A percentile compares a stretch with the other conserved stretches of the same genome.
Conservation (phyloP, 2,797 vertebrate species). For the Nannoperca obscura region DNA sequence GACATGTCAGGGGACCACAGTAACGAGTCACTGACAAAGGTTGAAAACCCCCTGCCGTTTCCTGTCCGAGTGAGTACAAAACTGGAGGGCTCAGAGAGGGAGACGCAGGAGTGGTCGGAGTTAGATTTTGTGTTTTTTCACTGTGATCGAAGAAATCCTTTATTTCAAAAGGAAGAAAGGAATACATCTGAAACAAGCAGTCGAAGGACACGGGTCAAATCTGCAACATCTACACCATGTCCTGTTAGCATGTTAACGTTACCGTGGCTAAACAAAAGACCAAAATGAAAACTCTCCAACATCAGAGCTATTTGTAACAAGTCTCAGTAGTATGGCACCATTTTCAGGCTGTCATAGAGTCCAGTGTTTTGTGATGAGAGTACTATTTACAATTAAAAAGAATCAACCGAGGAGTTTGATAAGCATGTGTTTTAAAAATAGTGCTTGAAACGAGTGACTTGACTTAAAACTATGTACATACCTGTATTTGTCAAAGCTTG, state of each 20-base stretch:
- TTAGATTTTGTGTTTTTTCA: constrained; percentile 41
- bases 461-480: constrained; percentile 77
- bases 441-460: constrained; percentile 75
- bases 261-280: constrained; percentile 59
- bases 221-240: constrained; percentile 52
- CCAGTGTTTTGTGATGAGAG: constrained; percentile 66
- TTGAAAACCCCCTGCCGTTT: constrained; percentile 6
- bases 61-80: constrained; percentile 47
- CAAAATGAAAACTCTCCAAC: constrained; percentile 43
- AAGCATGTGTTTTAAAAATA: constrained; percentile 72
- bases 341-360: constrained; percentile 70
- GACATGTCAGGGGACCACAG: constrained; percentile 55
- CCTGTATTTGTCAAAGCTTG: constrained; percentile 62
- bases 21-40: constrained; percentile 31
- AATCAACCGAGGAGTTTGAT: constrained; percentile 54
- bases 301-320: constrained; percentile 45
- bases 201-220: constrained; percentile 56
- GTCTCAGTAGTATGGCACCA: constrained; percentile 81
- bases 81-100: constrained; percentile 28
- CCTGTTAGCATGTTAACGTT: constrained; percentile 62
- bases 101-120: constrained; percentile 23
- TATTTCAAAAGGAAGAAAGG: constrained; percentile 68
- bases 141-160: constrained; percentile 64
- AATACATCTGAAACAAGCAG: constrained; percentile 63
- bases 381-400: constrained; percentile 67